A percentile compares a stretch with the other conserved stretches of the same genome.
These are phyloP conservation scores for Samia ricini DNA, from an alignment of 1,140 invertebrate species.

Conservation along the genomic window DNA sequence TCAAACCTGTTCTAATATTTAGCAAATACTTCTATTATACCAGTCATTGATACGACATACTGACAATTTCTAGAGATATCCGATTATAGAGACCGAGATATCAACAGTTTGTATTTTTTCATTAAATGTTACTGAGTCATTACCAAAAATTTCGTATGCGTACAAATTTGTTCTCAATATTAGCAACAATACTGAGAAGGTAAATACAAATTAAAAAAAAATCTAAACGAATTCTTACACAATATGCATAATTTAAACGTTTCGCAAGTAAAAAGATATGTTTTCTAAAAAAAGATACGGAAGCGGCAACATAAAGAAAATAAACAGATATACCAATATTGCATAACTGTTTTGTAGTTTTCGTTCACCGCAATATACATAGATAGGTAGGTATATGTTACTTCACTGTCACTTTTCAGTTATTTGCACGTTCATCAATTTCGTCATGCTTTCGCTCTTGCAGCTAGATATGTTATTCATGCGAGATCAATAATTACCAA, in stretches of 20 bases:
- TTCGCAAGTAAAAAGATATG: neutral
- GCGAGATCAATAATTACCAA: neutral
- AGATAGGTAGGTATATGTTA: neutral
- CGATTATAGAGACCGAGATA: no score
- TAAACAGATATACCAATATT: neutral
- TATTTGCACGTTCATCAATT: constrained; percentile 1
- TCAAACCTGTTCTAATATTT: no score
- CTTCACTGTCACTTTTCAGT: neutral
- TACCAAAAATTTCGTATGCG: no score
- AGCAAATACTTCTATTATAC: no score
- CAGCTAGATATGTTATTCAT: neutral
- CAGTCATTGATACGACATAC: no score
- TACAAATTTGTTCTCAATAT: no score
- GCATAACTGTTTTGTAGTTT: neutral
- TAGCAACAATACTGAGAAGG: no score
- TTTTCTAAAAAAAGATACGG: neutral
- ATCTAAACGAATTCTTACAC: neutral
- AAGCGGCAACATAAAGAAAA: neutral
- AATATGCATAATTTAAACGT: neutral
- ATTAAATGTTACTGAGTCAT: no score
- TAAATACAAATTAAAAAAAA: no score
- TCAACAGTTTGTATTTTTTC: no score
- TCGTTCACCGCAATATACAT: neutral
- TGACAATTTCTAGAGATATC: no score
- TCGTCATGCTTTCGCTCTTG: neutral